Base-by-base conservation (phyloP, 2,797 vertebrate species). In the Rallus crepitans region DNA sequence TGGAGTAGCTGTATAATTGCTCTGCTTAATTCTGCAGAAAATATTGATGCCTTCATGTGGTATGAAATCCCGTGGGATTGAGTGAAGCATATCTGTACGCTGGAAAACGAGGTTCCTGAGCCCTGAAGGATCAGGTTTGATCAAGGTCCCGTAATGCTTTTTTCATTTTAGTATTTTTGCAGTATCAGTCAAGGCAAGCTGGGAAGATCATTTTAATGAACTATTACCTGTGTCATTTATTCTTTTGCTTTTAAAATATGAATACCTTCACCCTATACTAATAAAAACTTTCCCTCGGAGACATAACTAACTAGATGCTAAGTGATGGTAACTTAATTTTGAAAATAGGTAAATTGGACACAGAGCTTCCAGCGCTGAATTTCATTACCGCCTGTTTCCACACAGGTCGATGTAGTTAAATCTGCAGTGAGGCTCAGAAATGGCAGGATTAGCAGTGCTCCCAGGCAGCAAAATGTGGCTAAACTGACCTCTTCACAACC, bases 151-250 rank as follows among this genome's bases (percentile, higher is more conserved):
- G 18, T 92, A 87, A 77, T 63, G 56, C 23, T 94, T 87, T 79
- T 75, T 89, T 39, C 39, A 37, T 66, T 82, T 17, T 27, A 82
- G 70, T 77, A 77, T 59, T 87, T 90, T 60, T 89, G 39, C 60
- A 48, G 35, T 76, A 63, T 72, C 16, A 18, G 82, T 92, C 71
- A 82, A 75, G 59, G 60, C n/a, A 87, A 90, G 31, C 23, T 84
- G 35, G 42, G 27, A 84, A 70, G 87, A 94, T 68, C 6, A 82
- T 87, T 94, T 94, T 92, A 53, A 45, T 82, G 81, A 79, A 77
- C 50, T 77, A 45, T 95, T 93, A 90, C 86, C 89, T 77, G 71
- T 28, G 40, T 91, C 47, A 70, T 82, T 95, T 94, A 64, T 94
- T 87, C 63, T 84, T 84, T 90, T 80, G 64, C 70, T 56, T 89